A percentile compares a stretch with the other conserved stretches of the same genome.
Evolutionary conservation across 2,888 invertebrate species (phyloP).

Genomic region (Seira ritae): DNA sequence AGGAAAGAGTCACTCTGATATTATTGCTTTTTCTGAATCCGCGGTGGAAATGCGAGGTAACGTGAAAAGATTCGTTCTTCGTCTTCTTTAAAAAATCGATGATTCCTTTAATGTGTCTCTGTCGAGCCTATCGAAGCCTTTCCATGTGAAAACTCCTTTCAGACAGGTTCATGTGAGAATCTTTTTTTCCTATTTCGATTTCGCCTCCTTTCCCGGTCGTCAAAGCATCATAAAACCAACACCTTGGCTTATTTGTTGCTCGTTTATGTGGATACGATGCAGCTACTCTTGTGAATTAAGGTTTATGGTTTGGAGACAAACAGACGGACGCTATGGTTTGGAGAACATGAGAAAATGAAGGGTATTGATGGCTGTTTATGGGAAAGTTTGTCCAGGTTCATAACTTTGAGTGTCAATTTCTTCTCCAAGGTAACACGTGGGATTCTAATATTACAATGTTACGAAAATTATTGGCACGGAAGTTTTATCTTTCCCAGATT

Average conservation of each 20-base stretch:
- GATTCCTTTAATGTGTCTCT: not conserved
- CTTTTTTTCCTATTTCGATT: not conserved
- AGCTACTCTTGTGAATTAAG: not conserved
- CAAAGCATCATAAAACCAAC: no score
- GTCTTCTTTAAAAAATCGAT: constrained; percentile 7
- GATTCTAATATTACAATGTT: no score
- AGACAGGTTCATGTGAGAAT: not conserved
- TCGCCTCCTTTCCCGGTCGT: not conserved
- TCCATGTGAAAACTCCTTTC: not conserved
- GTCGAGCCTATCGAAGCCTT: not conserved
- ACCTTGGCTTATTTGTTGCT: not conserved
- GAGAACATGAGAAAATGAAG: not conserved
- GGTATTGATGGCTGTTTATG: not conserved
- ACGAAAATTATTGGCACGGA: no score
- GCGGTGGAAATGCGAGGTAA: not conserved
- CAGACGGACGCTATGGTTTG: not conserved
- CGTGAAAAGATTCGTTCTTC: not conserved
- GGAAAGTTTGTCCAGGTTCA: not conserved
- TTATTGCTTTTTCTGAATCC: not conserved
- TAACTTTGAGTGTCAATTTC: no score
- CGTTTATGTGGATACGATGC: not conserved
- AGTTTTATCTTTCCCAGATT: no score
- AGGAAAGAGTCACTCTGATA: not conserved
- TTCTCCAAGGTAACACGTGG: no score
- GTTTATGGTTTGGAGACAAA: not conserved